phyloP scores from a whole-genome alignment of 2,797 vertebrate species.

The Cryptoblepharus egeriae region DNA sequence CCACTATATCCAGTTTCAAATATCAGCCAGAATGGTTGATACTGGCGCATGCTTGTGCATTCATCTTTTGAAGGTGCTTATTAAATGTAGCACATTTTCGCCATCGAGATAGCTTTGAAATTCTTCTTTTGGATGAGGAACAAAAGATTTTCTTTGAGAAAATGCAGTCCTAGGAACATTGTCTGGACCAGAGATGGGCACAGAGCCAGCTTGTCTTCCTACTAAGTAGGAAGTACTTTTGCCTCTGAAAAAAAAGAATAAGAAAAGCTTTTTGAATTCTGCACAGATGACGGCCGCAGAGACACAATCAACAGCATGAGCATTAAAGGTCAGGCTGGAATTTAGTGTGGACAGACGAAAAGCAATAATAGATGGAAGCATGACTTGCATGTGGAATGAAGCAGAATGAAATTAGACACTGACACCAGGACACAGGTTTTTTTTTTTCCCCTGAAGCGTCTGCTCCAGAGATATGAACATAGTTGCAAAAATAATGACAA shows the following conservation, averaged over 20 bases:
- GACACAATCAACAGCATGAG: conserved; percentile 12
- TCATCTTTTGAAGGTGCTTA: no score
- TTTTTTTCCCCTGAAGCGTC: no score
- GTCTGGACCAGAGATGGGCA: conserved; percentile 24
- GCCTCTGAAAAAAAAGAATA: background rate
- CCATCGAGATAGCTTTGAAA: conserved; percentile 24
- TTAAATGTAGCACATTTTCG: conserved; percentile 29
- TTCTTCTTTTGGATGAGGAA: conserved; percentile 51
- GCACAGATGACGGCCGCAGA: background rate
- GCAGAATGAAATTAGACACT: conserved; percentile 21
- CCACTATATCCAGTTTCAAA: no score
- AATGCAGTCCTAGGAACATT: conserved; percentile 39
- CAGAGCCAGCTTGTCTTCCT: conserved; percentile 37
- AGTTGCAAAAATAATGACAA: background rate
- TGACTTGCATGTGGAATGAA: conserved; percentile 23
- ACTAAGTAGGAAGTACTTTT: conserved; percentile 13
- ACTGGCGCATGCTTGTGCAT: no score
- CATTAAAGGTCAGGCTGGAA: conserved; percentile 41
- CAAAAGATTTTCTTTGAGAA: conserved; percentile 54
- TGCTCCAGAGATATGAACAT: background rate
- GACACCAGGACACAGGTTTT: background rate
- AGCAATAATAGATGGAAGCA: conserved; percentile 34
- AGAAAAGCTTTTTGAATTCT: conserved; percentile 19
- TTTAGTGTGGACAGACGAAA: conserved; percentile 36
- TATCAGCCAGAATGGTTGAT: no score